Evolutionary conservation across 1,140 invertebrate genomes (phyloP), one percentile per base, ranked within the genome.

Genomic region (Camponotus pennsylvanicus): DNA sequence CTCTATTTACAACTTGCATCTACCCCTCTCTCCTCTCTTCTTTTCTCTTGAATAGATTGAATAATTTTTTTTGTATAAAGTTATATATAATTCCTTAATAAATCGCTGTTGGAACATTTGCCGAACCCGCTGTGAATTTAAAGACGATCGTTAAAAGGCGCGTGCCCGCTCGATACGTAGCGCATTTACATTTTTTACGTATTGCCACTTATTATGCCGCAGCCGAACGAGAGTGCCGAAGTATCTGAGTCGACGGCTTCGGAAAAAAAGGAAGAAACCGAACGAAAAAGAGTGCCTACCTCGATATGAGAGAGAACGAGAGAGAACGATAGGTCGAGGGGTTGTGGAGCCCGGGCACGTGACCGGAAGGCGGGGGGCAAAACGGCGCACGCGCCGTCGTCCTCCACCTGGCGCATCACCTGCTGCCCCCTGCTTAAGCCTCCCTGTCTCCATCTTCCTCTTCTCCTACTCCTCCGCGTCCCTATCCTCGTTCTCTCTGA

Each of bases 391-490:
- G 94, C 94, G 94, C 93, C 94, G 90, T 93, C 92, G 92, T 89
- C 89, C 92, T 95, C 93, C 94, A 95, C 94, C 94, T 95, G 94
- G 94, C 93, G 93, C 94, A 95, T 95, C 94, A 95, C 94, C 94
- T 95, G 94, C 94, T 95, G 93, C 94, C 93, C 93, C 93, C 92
- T 93, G 92, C 91, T 94, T 93, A 91, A 92, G 93, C 91, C 92
- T 92, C 89, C 88, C 88, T 89, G 86, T 86, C 89, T 89, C 86
- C 87, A 80, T 88, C 88, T 89, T 77, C 78, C 85, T 91, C 88
- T 69, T 90, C 70, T 89, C 71, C 76, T 84, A 63, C 87, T 83
- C 85, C 90, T 83, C 77, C 90, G 27, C 77, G 73, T 49, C 64
- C 27, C 27, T 82, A 67, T 80, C 67, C 63, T 86, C 63, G 71